Evolutionary conservation across 2,113 vertebrate genomes (phyloP).

Genomic region (Paralichthys olivaceus): DNA sequence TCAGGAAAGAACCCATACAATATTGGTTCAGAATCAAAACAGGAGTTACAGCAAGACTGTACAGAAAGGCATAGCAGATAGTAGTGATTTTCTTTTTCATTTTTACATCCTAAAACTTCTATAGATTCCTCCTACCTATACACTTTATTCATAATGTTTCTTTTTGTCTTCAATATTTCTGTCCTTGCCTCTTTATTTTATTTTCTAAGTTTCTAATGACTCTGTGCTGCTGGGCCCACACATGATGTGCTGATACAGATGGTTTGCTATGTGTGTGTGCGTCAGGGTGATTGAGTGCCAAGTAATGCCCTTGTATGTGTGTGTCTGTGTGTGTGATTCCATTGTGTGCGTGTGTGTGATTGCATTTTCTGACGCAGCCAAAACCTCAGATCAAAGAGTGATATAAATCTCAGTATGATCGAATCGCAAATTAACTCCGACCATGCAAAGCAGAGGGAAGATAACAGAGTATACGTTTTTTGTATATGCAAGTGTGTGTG

Average conservation of each 20-base stretch:
- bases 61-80: background rate
- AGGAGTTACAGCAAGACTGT: too few relatives aligned
- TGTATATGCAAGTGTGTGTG: conserved; percentile 8
- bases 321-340: conserved; percentile 2
- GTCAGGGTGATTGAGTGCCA: background rate
- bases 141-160: background rate
- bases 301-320: conserved; percentile 12
- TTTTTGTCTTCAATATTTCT: background rate
- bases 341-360: background rate
- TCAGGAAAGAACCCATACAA: too few relatives aligned
- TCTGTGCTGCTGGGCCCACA: background rate
- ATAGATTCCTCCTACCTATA: background rate
- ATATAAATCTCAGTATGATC: conserved; percentile 49
- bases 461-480: background rate
- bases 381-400: conserved; percentile 50
- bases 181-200: background rate
- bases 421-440: conserved; percentile 43
- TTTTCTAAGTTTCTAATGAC: conserved; percentile 3
- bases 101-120: background rate
- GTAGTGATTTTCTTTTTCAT: background rate
- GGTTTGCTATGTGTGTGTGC: conserved; percentile 19
- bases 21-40: too few relatives aligned
- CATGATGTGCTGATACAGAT: conserved; percentile 34
- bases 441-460: conserved; percentile 43
- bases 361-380: conserved; percentile 46